Evolutionary conservation across 2,113 vertebrate species (phyloP).

Genomic region (Anoplopoma fimbria): DNA sequence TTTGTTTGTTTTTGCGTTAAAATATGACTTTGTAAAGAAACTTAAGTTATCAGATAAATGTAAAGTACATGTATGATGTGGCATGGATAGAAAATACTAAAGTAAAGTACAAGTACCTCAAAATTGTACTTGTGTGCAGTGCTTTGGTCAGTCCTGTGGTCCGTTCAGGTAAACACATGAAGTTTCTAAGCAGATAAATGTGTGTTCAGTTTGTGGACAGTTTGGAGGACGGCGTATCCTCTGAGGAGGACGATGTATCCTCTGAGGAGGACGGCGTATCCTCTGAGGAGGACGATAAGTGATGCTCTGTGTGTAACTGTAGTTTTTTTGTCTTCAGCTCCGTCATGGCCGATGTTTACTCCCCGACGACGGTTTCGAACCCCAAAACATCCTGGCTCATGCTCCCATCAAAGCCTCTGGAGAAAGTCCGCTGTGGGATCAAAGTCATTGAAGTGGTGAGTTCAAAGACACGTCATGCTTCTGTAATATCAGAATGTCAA

Average conservation of each 20-base stretch:
- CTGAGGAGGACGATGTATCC: no score
- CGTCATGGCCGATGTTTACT: slow-evolving; percentile 55
- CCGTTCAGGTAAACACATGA: no score
- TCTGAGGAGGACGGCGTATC: background rate
- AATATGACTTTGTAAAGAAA: no score
- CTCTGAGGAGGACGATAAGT: no score
- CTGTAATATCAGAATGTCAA: no score
- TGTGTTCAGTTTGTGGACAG: no score
- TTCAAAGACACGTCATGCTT: background rate
- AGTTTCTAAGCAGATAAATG: no score
- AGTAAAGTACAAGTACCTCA: no score
- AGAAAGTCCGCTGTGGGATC: background rate
- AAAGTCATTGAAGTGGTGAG: slow-evolving; percentile 65
- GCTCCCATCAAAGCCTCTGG: background rate
- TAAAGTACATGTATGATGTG: background rate
- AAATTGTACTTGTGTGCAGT: no score
- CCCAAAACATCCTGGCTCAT: slow-evolving; percentile 8
- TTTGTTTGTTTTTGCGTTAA: no score
- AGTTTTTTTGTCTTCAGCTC: slow-evolving; percentile 16
- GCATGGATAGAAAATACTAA: background rate
- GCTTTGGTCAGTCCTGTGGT: no score
- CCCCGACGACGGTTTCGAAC: slow-evolving; percentile 30
- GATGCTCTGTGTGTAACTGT: background rate
- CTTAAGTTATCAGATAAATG: background rate
- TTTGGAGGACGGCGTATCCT: no score